Conservation (phyloP, 2,113 vertebrate species). For the Danionella cerebrum region DNA sequence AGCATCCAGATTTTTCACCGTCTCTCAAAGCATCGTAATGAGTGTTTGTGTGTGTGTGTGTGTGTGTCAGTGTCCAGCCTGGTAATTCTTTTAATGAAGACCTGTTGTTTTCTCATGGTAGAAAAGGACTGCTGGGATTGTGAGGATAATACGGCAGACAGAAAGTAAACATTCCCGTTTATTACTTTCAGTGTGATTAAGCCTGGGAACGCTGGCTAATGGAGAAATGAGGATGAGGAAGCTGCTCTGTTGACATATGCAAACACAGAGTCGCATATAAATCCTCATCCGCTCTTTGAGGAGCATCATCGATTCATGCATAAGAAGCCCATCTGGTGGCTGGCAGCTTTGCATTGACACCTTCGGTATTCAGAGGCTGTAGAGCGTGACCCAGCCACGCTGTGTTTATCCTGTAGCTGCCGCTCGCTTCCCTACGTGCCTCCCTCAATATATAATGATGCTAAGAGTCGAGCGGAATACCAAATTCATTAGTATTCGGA, state of each 20-base stretch:
- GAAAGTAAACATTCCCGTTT: background rate
- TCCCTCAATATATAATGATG: constrained; percentile 6
- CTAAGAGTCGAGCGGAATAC: background rate
- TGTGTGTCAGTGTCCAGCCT: background rate
- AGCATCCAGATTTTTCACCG: background rate
- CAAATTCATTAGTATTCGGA: background rate
- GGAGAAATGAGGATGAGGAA: background rate
- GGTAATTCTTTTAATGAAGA: constrained; percentile 30
- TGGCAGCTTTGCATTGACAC: background rate
- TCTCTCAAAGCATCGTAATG: background rate
- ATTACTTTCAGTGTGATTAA: background rate
- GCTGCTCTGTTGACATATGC: background rate
- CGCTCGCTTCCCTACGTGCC: background rate
- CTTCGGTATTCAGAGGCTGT: background rate
- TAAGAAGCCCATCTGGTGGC: background rate
- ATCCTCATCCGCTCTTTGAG: background rate
- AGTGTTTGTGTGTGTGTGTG: background rate
- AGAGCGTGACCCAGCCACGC: background rate
- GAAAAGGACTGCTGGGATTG: background rate
- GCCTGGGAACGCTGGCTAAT: background rate
- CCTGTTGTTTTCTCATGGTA: constrained; percentile 1
- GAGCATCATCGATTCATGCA: constrained; percentile 1
- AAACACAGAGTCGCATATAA: background rate
- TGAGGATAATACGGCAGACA: background rate
- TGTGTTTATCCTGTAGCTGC: constrained; percentile 5